Evolutionary conservation across 2,797 vertebrate genomes (phyloP).

Genomic region (Myiotriccus ornatus): DNA sequence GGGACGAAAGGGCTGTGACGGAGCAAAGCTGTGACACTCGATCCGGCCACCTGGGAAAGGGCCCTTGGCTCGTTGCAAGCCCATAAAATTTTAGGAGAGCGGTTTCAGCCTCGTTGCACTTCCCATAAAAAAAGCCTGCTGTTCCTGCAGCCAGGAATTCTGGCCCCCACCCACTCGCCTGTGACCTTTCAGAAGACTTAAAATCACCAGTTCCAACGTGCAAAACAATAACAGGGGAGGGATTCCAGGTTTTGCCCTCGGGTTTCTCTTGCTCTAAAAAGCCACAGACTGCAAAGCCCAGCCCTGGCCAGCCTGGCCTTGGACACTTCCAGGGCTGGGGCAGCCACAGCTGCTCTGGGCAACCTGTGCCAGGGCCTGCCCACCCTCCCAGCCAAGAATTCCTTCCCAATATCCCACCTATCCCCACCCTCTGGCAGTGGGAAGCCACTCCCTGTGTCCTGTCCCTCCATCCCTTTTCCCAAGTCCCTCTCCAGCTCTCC

Average conservation of each 20-base stretch:
- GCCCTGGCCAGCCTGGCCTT: not conserved
- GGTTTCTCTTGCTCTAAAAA: not conserved
- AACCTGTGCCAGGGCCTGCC: not conserved
- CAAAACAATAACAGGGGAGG: not conserved
- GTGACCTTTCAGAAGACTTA: slow-evolving; percentile 10
- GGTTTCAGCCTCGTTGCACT: not conserved
- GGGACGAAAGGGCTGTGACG: not conserved
- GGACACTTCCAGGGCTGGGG: not conserved
- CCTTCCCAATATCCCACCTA: not conserved
- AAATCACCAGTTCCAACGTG: not conserved
- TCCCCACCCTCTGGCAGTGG: not conserved
- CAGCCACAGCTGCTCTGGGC: not conserved
- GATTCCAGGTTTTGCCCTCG: not conserved
- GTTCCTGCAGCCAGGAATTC: not conserved
- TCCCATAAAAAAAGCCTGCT: not conserved
- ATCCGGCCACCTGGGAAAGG: not conserved
- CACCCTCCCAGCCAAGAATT: not conserved
- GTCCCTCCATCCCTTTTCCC: not conserved
- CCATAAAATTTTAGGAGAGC: not conserved
- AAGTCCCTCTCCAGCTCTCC: not conserved
- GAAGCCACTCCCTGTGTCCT: not conserved
- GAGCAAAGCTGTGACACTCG: not conserved
- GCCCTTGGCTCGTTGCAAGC: not conserved
- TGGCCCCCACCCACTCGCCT: not conserved
- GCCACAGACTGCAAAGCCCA: not conserved